Base-by-base conservation (phyloP, 2,113 vertebrate species). In the Dromiciops gliroides region DNA sequence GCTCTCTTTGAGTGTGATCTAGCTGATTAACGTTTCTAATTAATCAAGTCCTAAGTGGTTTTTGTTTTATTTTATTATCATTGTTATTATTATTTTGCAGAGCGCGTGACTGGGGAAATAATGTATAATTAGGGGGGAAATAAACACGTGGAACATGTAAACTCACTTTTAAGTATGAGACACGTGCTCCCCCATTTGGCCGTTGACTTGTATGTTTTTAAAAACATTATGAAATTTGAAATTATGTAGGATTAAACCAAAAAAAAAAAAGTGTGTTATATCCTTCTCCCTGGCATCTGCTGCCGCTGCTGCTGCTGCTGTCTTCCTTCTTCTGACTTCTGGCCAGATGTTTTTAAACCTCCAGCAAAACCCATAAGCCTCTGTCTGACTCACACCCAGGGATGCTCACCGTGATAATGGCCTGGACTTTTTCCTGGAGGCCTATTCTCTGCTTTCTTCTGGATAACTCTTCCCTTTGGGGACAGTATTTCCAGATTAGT, bases 301-400 rank as follows among this genome's bases (percentile, higher is more conserved):
- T 88, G 48, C 28, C 1, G 91, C 1, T 60, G 88, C 53, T 24
- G 12, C 83, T 47, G 8, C 6, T 53, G 52, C 19, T 23, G 24
- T 53, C 52, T 24, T 89, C 52, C 53, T 89, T 88, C 90, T 50
- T 28, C 92, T 93, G 93, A 89, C 95, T 92, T 88, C 89, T 44
- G 67, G 48, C 52, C 83, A 92, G 95, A 89, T 90, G 53, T 51
- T 89, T 50, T 50, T 52, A 92, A 50, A 94, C 89, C 90, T 37
- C 53, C 96, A 95, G 91, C 56, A 89, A 92, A 44, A 89, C 96
- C 97, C 97, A 93, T 94, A 95, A 91, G 95, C 56, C 95, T 95
- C 92, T 56, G 94, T 95, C 92, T 56, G 94, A 95, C 94, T 83
- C 19, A 2, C 75, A 91, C 67, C 89, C 90, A 51, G 50, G 37